A percentile compares a stretch with the other conserved stretches of the same genome.
Conservation (phyloP, 2,888 invertebrate genomes). For the Cephus pygmeus region DNA sequence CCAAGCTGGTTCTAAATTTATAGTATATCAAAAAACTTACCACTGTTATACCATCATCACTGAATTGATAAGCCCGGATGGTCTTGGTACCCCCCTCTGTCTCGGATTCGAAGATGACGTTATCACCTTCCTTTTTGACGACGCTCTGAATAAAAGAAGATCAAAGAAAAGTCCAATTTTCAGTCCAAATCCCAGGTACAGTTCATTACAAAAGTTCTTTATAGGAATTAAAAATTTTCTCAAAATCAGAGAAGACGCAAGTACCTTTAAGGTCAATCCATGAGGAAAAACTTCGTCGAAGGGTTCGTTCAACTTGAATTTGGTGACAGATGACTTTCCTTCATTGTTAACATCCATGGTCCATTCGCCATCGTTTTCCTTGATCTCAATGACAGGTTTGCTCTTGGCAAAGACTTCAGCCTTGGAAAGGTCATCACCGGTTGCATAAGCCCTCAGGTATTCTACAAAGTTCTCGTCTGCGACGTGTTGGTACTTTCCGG, state of each 20-base stretch:
- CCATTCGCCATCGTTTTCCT: slow-evolving; percentile 51
- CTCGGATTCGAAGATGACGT: slow-evolving; percentile 52
- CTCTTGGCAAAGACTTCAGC: slow-evolving; percentile 50
- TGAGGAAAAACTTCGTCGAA: slow-evolving; percentile 61
- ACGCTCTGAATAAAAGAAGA: slow-evolving; percentile 46
- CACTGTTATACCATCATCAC: slow-evolving; percentile 54
- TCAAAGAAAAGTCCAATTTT: neutral
- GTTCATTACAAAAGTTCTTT: too few species aligned
- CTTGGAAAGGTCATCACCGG: slow-evolving; percentile 35
- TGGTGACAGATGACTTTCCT: slow-evolving; percentile 47
- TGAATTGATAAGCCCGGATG: slow-evolving; percentile 56
- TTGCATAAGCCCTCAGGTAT: slow-evolving; percentile 53
- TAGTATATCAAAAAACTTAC: slow-evolving; percentile 42
- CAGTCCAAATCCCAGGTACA: too few species aligned
- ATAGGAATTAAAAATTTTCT: neutral
- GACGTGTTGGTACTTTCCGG: slow-evolving; percentile 58
- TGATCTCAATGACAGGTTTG: slow-evolving; percentile 54
- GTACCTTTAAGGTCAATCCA: slow-evolving; percentile 55
- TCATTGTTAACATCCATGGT: slow-evolving; percentile 52
- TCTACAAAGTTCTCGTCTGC: slow-evolving; percentile 60
- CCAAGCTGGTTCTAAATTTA: neutral
- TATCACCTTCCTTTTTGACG: slow-evolving; percentile 50
- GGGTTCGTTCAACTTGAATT: slow-evolving; percentile 57
- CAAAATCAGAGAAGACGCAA: slow-evolving; percentile 8
- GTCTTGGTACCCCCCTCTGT: slow-evolving; percentile 48